These are phyloP conservation scores for Autographa pulchrina DNA, from an alignment of 2,888 invertebrate genomes.

Conservation along the genomic window DNA sequence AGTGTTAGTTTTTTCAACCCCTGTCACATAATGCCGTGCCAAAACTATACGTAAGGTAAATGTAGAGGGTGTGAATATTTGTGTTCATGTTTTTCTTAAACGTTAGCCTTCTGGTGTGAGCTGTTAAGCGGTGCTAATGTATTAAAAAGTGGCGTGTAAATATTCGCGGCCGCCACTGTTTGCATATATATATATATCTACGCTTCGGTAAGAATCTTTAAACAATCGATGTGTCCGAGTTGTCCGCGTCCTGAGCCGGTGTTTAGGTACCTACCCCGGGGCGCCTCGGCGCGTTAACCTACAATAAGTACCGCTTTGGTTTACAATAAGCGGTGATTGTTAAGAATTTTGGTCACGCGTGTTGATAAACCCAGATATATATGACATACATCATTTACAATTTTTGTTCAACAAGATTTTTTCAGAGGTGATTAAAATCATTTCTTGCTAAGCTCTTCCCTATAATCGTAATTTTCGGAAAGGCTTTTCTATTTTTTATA, in stretches of 20 bases:
- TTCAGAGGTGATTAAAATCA: background rate
- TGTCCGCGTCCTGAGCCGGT: background rate
- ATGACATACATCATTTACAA: background rate
- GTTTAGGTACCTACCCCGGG: background rate
- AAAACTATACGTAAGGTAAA: background rate
- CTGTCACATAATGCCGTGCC: background rate
- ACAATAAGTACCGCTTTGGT: background rate
- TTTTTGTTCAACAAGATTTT: too few species aligned
- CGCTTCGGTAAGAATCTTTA: conserved; percentile 31
- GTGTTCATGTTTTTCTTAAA: background rate
- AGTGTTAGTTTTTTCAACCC: too few species aligned
- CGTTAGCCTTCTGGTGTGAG: conserved; percentile 10
- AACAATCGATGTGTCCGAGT: conserved; percentile 22
- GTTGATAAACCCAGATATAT: background rate
- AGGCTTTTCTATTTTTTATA: too few species aligned
- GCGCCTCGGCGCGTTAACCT: background rate
- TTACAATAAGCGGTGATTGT: background rate
- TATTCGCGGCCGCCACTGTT: conserved; percentile 44
- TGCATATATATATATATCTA: background rate
- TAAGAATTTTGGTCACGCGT: background rate
- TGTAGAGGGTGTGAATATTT: background rate
- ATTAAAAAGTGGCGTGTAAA: conserved; percentile 62
- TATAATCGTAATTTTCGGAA: too few species aligned
- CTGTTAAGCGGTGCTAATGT: conserved; percentile 48
- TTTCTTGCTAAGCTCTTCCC: background rate